Conservation (phyloP, 30 jellyfish, hydroid and myxozoan species). For the Catostylus mosaicus region DNA sequence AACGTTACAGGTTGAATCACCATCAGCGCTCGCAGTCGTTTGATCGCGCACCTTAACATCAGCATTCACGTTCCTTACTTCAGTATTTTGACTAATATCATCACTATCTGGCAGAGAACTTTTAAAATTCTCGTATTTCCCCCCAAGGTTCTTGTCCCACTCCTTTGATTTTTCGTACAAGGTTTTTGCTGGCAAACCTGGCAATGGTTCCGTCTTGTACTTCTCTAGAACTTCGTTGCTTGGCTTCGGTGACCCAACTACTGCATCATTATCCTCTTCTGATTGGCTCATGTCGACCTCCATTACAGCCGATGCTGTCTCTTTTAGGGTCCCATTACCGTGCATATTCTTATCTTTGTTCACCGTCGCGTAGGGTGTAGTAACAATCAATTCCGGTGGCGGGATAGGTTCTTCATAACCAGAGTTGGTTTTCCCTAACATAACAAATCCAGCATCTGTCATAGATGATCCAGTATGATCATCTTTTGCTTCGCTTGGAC, state of each 20-base stretch:
- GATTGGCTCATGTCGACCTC: background rate
- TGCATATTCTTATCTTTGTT: background rate
- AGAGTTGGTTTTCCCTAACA: constrained; percentile 36
- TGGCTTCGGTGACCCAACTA: constrained; percentile 8
- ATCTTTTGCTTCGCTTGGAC: background rate
- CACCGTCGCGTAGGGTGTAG: constrained; percentile 59
- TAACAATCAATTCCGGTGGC: constrained; percentile 30
- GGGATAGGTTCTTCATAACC: constrained; percentile 66
- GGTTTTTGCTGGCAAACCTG: constrained; percentile 48
- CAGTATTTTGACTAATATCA: background rate
- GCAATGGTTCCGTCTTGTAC: constrained; percentile 46
- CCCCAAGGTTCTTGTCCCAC: constrained; percentile 26
- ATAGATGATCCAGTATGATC: background rate
- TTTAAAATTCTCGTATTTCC: constrained; percentile 20
- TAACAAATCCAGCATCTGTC: constrained; percentile 25
- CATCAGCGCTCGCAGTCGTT: background rate
- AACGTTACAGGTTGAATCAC: background rate
- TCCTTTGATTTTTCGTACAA: constrained; percentile 54
- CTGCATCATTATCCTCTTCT: background rate
- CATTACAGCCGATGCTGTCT: background rate
- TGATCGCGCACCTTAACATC: background rate
- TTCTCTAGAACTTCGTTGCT: constrained; percentile 1
- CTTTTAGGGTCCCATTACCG: constrained; percentile 20
- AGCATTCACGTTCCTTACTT: background rate
- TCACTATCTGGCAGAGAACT: background rate